Evolutionary conservation across 2,888 invertebrate species (phyloP).

Genomic region (Leptogaster cylindrica): DNA sequence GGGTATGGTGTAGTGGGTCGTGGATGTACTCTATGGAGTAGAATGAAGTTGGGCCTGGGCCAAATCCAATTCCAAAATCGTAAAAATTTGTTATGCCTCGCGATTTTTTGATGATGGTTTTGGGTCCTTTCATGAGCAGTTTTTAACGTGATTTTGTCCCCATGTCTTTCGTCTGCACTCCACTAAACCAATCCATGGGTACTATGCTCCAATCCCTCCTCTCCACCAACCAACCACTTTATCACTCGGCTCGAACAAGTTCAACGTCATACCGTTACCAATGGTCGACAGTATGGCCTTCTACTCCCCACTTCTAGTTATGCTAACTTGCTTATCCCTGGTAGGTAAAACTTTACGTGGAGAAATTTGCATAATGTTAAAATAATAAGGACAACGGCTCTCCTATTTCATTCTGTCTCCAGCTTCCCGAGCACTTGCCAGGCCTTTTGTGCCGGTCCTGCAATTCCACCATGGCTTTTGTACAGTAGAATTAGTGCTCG

Average conservation of each 20-base stretch:
- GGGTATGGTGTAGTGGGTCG: too few relatives aligned
- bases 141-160: constrained; percentile 17
- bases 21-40: too few relatives aligned
- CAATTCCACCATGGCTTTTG: not conserved
- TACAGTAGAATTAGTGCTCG: not conserved
- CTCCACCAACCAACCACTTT: not conserved
- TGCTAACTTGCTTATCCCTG: constrained; percentile 27
- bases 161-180: constrained; percentile 13
- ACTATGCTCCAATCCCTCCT: not conserved
- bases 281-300: not conserved
- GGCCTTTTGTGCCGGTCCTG: not conserved
- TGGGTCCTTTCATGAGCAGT: constrained; percentile 27
- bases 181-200: not conserved
- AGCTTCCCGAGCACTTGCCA: not conserved
- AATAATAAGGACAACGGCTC: constrained; percentile 35
- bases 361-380: constrained; percentile 37
- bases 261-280: too few relatives aligned
- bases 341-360: constrained; percentile 29
- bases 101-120: constrained; percentile 14
- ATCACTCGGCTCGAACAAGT: too few relatives aligned
- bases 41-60: too few relatives aligned
- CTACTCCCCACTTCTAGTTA: constrained; percentile 3
- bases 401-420: constrained; percentile 26
- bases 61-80: constrained; percentile 30
- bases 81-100: constrained; percentile 33